These are phyloP conservation scores for Hololepta plana DNA, from an alignment of 2,888 invertebrate species.

Conservation along the genomic window DNA sequence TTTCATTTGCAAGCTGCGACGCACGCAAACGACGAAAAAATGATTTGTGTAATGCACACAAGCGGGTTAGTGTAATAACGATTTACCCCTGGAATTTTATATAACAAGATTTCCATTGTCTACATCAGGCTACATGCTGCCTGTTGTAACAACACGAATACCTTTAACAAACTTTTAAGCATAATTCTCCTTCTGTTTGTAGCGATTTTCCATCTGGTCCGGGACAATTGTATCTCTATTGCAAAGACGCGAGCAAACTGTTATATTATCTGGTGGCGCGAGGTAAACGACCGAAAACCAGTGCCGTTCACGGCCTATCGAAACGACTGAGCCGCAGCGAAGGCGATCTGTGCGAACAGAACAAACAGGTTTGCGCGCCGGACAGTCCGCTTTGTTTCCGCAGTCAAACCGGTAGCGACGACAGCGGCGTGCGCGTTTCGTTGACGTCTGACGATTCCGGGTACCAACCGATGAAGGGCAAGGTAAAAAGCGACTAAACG, in stretches of 20 bases:
- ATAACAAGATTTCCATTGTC: not conserved
- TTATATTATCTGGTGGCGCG: slow-evolving; percentile 28
- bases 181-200: slow-evolving; percentile 9
- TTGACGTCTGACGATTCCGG: slow-evolving; percentile 23
- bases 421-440: slow-evolving; percentile 23
- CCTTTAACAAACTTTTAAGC: slow-evolving; percentile 1
- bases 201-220: slow-evolving; percentile 33
- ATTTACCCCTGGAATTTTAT: slow-evolving; percentile 3
- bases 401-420: slow-evolving; percentile 20
- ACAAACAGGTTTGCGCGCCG: slow-evolving; percentile 12
- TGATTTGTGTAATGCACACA: slow-evolving; percentile 40
- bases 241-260: slow-evolving; percentile 27
- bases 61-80: slow-evolving; percentile 34
- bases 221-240: slow-evolving; percentile 33
- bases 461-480: slow-evolving; percentile 19
- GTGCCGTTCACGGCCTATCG: slow-evolving; percentile 11
- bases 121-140: not conserved
- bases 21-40: slow-evolving; percentile 33
- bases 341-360: slow-evolving; percentile 25
- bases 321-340: slow-evolving; percentile 31
- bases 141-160: not conserved
- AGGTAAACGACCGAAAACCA: slow-evolving; percentile 23
- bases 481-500: slow-evolving; percentile 13
- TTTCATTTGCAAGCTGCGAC: slow-evolving; percentile 33
- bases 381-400: slow-evolving; percentile 20